phyloP scores from a whole-genome alignment of 2,888 invertebrate genomes.

The Galerucella nymphaeae region DNA sequence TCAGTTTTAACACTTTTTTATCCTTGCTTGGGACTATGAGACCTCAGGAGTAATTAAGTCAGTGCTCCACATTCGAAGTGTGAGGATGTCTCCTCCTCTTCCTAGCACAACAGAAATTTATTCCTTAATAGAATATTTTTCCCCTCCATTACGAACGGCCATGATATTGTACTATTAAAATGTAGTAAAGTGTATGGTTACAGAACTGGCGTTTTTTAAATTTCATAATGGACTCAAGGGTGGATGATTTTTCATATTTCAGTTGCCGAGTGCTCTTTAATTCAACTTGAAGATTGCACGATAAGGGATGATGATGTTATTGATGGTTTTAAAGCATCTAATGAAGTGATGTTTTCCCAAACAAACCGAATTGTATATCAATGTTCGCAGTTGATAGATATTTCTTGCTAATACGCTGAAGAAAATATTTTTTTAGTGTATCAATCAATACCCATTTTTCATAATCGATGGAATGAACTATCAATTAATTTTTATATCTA shows the following conservation, averaged over 20 bases:
- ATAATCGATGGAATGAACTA: too few relatives aligned
- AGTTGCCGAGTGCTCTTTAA: conserved; percentile 22
- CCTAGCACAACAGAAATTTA: too few relatives aligned
- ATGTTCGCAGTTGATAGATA: not conserved
- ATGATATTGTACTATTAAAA: too few relatives aligned
- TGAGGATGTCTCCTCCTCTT: too few relatives aligned
- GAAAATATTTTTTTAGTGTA: too few relatives aligned
- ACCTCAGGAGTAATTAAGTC: too few relatives aligned
- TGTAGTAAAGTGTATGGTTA: conserved; percentile 55
- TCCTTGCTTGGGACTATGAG: too few relatives aligned
- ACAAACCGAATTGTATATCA: not conserved
- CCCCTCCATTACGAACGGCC: too few relatives aligned
- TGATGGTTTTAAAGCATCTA: conserved; percentile 14
- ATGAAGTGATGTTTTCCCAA: conserved; percentile 17
- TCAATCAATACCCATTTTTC: too few relatives aligned
- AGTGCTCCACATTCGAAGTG: too few relatives aligned
- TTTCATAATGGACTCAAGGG: conserved; percentile 42
- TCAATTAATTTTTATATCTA: not conserved
- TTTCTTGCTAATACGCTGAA: not conserved
- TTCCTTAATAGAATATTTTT: not conserved
- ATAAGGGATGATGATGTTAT: conserved; percentile 19
- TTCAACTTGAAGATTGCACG: conserved; percentile 18
- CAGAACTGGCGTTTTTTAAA: conserved; percentile 44
- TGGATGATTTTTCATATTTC: conserved; percentile 34
- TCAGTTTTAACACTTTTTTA: too few relatives aligned